Evolutionary conservation across 2,113 vertebrate species (phyloP).

Genomic region (Piprites chloris): DNA sequence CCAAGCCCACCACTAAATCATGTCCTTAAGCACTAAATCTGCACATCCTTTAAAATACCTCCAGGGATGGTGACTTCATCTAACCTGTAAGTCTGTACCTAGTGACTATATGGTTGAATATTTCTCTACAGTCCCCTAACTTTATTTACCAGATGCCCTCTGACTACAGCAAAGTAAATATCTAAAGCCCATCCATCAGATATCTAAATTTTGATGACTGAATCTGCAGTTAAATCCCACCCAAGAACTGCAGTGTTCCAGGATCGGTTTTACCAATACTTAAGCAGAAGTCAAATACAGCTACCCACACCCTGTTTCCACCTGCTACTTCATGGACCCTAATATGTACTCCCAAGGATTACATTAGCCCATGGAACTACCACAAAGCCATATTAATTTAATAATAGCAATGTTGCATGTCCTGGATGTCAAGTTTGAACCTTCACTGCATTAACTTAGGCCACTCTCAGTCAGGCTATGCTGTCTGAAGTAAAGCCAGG

Average conservation of each 20-base stretch:
- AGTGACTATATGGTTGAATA: neutral
- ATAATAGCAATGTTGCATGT: neutral
- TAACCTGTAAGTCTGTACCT: neutral
- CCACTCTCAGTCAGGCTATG: neutral
- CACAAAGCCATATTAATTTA: neutral
- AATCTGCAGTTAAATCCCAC: neutral
- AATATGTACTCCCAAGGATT: neutral
- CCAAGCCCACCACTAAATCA: neutral
- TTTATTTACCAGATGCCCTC: neutral
- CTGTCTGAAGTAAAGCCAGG: conserved; percentile 13
- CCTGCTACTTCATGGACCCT: neutral
- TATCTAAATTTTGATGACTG: neutral
- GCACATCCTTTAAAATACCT: neutral
- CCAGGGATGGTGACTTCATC: neutral
- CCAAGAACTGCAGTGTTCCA: neutral
- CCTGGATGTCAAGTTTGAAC: neutral
- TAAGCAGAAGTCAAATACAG: neutral
- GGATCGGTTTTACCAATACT: neutral
- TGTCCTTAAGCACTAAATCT: neutral
- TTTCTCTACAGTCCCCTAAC: neutral
- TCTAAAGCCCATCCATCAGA: neutral
- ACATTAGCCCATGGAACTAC: neutral
- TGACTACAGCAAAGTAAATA: neutral
- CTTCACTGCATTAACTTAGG: neutral
- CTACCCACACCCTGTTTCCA: neutral